Conservation (phyloP, 2,113 vertebrate species). For the Hemiscyllium ocellatum region DNA sequence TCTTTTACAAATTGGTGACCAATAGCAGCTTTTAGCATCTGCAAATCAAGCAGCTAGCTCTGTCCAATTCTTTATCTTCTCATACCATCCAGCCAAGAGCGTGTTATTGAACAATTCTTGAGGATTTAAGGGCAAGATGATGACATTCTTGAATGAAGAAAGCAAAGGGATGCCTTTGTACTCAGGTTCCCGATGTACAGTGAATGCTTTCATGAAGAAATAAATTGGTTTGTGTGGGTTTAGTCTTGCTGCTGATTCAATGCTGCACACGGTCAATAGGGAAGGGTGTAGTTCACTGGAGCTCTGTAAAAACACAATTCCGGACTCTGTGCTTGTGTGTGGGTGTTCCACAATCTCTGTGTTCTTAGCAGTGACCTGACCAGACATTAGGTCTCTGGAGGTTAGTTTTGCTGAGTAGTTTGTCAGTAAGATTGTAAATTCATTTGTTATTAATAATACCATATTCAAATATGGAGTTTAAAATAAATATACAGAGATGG, state of each 20-base stretch:
- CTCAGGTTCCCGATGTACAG: not conserved
- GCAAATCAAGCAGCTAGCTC: not conserved
- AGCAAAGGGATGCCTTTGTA: not conserved
- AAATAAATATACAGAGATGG: not conserved
- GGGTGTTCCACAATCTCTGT: not conserved
- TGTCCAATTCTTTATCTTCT: not conserved
- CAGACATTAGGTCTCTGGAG: not conserved
- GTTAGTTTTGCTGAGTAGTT: too few relatives aligned
- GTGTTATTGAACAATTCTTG: not conserved
- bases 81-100: not conserved
- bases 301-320: conserved; percentile 1
- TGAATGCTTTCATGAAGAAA: not conserved
- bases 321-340: not conserved
- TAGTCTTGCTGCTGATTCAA: not conserved
- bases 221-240: not conserved
- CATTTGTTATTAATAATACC: too few relatives aligned
- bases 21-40: not conserved
- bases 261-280: not conserved
- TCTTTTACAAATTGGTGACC: not conserved
- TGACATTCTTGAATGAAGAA: not conserved
- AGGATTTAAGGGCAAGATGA: not conserved
- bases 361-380: not conserved
- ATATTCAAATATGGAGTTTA: too few relatives aligned
- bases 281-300: not conserved
- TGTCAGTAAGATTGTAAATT: too few relatives aligned